A percentile compares a stretch with the other conserved stretches of the same genome.
phyloP scores from a whole-genome alignment of 2,797 vertebrate species.

The Manis javanica region DNA sequence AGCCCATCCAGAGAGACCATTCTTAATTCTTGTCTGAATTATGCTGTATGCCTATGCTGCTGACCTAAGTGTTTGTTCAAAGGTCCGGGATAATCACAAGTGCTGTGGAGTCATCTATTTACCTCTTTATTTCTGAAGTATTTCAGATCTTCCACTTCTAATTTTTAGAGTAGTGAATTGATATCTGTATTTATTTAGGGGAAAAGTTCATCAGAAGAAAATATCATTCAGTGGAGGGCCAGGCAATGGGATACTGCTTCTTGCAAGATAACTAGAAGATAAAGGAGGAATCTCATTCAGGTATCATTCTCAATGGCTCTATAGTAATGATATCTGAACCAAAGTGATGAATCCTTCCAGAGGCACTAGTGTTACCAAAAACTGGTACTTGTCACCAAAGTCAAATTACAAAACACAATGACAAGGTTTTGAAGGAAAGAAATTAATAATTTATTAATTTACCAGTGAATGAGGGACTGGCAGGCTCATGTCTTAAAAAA shows the following conservation, averaged over 20 bases:
- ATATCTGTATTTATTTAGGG: neutral
- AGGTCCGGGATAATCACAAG: constrained; percentile 5
- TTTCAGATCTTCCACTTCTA: constrained; percentile 6
- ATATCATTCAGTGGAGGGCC: neutral
- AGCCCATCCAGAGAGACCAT: constrained; percentile 14
- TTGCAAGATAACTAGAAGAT: neutral
- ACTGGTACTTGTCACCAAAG: too few relatives aligned
- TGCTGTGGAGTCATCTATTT: neutral
- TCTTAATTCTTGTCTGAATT: constrained; percentile 74
- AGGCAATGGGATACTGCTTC: neutral
- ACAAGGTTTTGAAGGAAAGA: too few relatives aligned
- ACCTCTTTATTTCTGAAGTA: neutral
- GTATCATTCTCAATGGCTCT: neutral
- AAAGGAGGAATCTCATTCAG: neutral
- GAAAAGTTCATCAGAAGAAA: neutral
- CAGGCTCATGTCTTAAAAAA: too few relatives aligned
- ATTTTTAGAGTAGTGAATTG: neutral
- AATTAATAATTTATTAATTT: too few relatives aligned
- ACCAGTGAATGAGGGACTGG: too few relatives aligned
- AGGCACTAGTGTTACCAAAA: neutral
- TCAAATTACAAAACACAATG: too few relatives aligned
- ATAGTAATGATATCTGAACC: neutral
- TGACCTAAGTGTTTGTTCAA: constrained; percentile 65
- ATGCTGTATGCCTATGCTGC: neutral
- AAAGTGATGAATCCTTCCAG: neutral